A percentile compares a stretch with the other conserved stretches of the same genome.
Evolutionary conservation across 2,888 invertebrate genomes (phyloP).

Genomic region (Agrotis ipsilon): DNA sequence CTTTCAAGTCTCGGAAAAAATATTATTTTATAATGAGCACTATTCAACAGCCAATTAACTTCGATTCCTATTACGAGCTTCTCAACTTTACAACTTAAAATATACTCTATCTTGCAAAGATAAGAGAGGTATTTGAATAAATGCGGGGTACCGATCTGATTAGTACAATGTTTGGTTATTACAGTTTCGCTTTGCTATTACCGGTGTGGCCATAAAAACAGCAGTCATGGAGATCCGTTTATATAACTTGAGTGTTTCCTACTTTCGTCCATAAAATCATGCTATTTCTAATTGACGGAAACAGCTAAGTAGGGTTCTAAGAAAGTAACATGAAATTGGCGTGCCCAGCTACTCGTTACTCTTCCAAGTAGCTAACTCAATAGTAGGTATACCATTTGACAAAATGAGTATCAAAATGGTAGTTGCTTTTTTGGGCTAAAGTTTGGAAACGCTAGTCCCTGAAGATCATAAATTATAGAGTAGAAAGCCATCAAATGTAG

Average conservation of each 20-base stretch:
- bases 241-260: slow-evolving; percentile 38
- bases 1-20: slow-evolving; percentile 61
- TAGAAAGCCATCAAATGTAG: too few relatives aligned
- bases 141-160: slow-evolving; percentile 40
- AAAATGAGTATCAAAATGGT: not conserved
- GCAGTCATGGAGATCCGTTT: slow-evolving; percentile 23
- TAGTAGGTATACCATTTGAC: not conserved
- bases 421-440: too few relatives aligned
- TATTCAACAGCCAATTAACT: slow-evolving; percentile 66
- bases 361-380: not conserved
- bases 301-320: slow-evolving; percentile 20
- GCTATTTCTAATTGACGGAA: slow-evolving; percentile 25
- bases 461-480: too few relatives aligned
- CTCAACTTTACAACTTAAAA: slow-evolving; percentile 20
- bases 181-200: slow-evolving; percentile 41
- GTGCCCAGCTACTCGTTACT: not conserved
- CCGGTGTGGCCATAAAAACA: slow-evolving; percentile 41
- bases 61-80: slow-evolving; percentile 38
- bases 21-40: slow-evolving; percentile 66
- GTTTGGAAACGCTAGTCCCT: too few relatives aligned
- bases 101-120: slow-evolving; percentile 9
- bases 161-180: slow-evolving; percentile 55
- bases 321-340: slow-evolving; percentile 26
- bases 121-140: slow-evolving; percentile 24
- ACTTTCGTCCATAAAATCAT: slow-evolving; percentile 37